Percentiles rank a stretch among this genome's conserved stretches.
Conservation (phyloP, 2,113 vertebrate species). For the Procavia capensis region DNA sequence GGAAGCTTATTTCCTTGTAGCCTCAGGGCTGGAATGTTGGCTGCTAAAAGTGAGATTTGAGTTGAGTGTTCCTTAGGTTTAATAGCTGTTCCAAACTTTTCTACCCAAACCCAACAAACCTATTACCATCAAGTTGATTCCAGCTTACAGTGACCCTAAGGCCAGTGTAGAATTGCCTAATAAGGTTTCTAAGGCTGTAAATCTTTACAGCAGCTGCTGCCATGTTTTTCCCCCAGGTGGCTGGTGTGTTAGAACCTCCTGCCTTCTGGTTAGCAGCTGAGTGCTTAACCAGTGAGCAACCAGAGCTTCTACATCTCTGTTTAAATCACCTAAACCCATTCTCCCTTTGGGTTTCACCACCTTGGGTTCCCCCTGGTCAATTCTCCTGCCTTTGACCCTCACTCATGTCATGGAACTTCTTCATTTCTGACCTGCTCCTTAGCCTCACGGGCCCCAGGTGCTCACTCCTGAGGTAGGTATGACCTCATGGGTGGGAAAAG, state of each 20-base stretch:
- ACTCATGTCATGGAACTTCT: too few species aligned
- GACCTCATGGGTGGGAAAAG: too few species aligned
- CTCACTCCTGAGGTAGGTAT: not conserved
- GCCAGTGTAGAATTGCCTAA: not conserved
- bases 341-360: not conserved
- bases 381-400: rapidly evolving
- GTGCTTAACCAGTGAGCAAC: not conserved
- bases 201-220: too few species aligned
- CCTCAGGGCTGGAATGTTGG: not conserved
- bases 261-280: not conserved
- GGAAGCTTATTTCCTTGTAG: rapidly evolving
- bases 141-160: not conserved
- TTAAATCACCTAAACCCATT: not conserved
- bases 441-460: not conserved
- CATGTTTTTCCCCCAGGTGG: too few species aligned
- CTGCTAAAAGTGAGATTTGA: rapidly evolving
- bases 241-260: too few species aligned
- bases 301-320: not conserved
- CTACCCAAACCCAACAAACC: not conserved
- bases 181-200: not conserved
- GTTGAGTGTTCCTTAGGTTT: rapidly evolving
- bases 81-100: not conserved
- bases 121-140: too few species aligned
- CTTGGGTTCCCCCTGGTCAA: rapidly evolving
- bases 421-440: not conserved